phyloP scores from a whole-genome alignment of 2,113 vertebrate species.

The Melanerpes formicivorus region DNA sequence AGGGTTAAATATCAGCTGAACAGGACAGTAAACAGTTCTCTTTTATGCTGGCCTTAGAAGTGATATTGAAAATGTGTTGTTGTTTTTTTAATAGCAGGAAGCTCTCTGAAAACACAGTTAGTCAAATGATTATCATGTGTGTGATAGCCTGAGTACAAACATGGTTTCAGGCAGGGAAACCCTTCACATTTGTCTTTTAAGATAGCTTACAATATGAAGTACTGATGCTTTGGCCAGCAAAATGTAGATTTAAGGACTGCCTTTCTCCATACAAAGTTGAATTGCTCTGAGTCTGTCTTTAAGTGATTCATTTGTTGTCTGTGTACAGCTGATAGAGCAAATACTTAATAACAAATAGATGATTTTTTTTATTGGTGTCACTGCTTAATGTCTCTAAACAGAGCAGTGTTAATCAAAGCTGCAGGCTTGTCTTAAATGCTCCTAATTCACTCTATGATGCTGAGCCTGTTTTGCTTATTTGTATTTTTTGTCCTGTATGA shows the following conservation, averaged over 20 bases:
- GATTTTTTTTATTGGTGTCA: background rate
- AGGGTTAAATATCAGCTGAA: background rate
- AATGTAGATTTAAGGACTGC: background rate
- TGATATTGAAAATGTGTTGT: background rate
- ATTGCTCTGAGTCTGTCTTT: background rate
- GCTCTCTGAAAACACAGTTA: background rate
- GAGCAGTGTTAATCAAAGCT: background rate
- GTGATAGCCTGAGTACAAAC: background rate
- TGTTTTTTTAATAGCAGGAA: background rate
- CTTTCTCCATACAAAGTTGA: background rate
- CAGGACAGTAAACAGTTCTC: background rate
- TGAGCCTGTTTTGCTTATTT: background rate
- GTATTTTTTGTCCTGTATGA: background rate
- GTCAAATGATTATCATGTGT: background rate
- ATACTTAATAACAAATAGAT: background rate
- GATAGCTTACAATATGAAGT: background rate
- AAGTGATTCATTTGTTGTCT: background rate
- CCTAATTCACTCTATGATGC: background rate
- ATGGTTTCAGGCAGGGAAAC: background rate
- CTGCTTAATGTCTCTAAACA: background rate
- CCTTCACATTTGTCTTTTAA: background rate
- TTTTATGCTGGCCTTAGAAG: background rate
- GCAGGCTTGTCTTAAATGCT: background rate
- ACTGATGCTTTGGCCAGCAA: background rate
- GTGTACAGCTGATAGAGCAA: background rate